Evolutionary conservation across 2,113 vertebrate species (phyloP), one percentile per base, ranked within the genome.

Genomic region (Sialia sialis): DNA sequence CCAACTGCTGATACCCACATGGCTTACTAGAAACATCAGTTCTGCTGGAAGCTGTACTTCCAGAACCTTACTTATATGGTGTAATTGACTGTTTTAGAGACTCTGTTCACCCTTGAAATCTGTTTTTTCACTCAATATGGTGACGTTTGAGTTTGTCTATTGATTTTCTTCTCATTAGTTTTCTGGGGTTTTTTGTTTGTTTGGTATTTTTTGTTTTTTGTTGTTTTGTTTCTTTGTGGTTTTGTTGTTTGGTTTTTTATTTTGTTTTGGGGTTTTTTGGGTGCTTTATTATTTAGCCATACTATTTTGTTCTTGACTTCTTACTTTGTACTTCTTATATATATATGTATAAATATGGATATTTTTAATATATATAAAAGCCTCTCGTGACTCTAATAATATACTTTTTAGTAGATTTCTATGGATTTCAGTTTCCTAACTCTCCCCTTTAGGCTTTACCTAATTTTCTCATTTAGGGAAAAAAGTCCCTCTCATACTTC

Each of bases 21-120:
- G 52, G 48, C 75, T 84, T 96, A 52, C n/a, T 6, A 94, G 51
- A 77, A 55, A 7, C 6, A 4, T 34, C 6, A 1, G 10, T 83
- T 30, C 34, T 73, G 38, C 59, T 77, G 94, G 87, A 87, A 95
- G 64, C 77, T 95, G 25, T 92, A 16, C 49, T 95, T 95, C 55
- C 72, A 92, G 91, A 97, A 95, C 87, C 82, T 87, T 96, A 93
- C 74, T 95, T 84, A 38, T 62, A 32, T 88, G 76, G 74, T 97
- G 52, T 84, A 84, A 87, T 94, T 96, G 63, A 76, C 75, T 96
- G 87, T 79, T 96, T 54, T 78, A 80, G 84, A 80, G 55, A 62
- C 55, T 84, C 89, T 84, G 63, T 96, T 96, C 76, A 76, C 80
- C 64, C 82, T 75, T 86, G 23, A 84, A 84, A 91, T 97, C 29